Percentiles rank a stretch among this genome's conserved stretches.
These are phyloP conservation scores for Drosophila azteca DNA, from an alignment of 1,140 invertebrate genomes.

Conservation along the genomic window DNA sequence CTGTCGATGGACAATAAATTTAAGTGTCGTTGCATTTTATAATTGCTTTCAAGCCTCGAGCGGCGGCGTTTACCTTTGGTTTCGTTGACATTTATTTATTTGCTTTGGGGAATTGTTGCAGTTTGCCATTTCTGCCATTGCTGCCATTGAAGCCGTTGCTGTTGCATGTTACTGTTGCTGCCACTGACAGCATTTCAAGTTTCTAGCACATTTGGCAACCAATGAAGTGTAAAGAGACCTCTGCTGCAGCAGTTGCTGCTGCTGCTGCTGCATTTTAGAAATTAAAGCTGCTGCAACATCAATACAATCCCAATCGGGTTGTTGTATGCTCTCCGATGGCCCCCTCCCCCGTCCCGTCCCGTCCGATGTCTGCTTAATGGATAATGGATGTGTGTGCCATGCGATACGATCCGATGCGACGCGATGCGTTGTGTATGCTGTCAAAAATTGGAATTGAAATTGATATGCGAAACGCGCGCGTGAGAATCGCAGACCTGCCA, in stretches of 20 bases:
- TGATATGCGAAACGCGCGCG: conserved; percentile 68
- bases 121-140: conserved; percentile 24
- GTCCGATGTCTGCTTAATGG: conserved; percentile 21
- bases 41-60: conserved; percentile 74
- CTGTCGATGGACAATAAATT: conserved; percentile 23
- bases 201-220: conserved; percentile 68
- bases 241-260: conserved; percentile 2
- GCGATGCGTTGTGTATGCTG: conserved; percentile 52
- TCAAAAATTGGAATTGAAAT: conserved; percentile 77
- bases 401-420: background rate
- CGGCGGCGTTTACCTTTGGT: conserved; percentile 47
- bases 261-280: conserved; percentile 58
- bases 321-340: conserved; percentile 9
- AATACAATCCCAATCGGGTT: conserved; percentile 9
- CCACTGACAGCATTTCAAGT: conserved; percentile 69
- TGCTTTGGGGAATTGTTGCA: conserved; percentile 73
- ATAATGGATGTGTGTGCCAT: conserved; percentile 38
- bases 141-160: no score
- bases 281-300: conserved; percentile 39
- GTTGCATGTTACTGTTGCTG: conserved; percentile 17
- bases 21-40: conserved; percentile 70
- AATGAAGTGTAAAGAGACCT: conserved; percentile 64
- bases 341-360: no score
- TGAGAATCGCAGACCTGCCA: conserved; percentile 59
- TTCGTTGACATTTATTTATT: conserved; percentile 78